A percentile compares a stretch with the other conserved stretches of the same genome.
Evolutionary conservation across 2,797 vertebrate genomes (phyloP).

Genomic region (Tiaroga cobitis): DNA sequence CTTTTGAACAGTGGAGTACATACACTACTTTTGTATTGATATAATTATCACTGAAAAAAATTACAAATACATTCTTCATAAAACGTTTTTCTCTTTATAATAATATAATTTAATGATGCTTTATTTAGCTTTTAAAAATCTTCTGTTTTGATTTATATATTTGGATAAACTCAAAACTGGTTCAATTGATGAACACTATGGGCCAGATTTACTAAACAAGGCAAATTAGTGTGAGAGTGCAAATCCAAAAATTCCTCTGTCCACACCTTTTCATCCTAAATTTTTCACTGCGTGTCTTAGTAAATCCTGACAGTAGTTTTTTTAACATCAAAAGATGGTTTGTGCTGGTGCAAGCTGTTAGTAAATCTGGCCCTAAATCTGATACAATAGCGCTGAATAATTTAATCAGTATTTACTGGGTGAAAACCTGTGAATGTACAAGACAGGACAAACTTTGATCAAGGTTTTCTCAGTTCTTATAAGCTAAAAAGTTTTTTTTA

Average conservation of each 20-base stretch:
- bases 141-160: neutral
- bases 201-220: too few relatives aligned
- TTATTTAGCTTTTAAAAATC: neutral
- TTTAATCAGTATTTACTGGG: neutral
- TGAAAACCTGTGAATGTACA: neutral
- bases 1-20: neutral
- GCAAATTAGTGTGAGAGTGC: too few relatives aligned
- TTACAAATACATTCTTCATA: neutral
- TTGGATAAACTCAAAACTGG: neutral
- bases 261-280: too few relatives aligned
- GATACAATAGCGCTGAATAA: neutral
- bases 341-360: too few relatives aligned
- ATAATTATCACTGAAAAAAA: neutral
- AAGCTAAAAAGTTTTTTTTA: constrained; percentile 25
- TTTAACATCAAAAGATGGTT: too few relatives aligned
- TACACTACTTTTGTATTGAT: neutral
- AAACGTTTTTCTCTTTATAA: neutral
- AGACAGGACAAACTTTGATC: neutral
- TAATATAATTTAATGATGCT: neutral
- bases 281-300: too few relatives aligned
- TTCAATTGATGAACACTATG: neutral
- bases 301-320: too few relatives aligned
- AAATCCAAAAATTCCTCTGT: too few relatives aligned
- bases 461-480: neutral
- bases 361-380: neutral